phyloP scores from a whole-genome alignment of 2,888 invertebrate species.

The Perdita meconis region DNA sequence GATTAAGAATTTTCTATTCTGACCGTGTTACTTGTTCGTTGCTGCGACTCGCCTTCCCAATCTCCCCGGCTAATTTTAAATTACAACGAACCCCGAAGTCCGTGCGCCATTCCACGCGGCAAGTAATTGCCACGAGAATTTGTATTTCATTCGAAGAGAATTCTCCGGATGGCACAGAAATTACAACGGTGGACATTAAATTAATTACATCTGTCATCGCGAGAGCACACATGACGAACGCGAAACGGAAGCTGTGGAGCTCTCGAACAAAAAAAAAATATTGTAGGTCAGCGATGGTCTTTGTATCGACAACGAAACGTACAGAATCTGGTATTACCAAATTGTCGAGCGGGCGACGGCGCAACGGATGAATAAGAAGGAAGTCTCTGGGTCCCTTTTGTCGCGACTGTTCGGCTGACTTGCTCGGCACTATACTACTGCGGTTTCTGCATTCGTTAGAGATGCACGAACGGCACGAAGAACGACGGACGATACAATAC shows the following conservation, averaged over 20 bases:
- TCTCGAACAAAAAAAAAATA: too few species aligned
- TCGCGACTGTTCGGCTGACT: constrained; percentile 23
- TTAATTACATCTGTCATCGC: not conserved
- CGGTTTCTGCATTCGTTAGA: constrained; percentile 6
- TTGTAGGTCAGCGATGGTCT: not conserved
- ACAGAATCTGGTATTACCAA: constrained; percentile 6
- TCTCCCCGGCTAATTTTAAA: constrained; percentile 1
- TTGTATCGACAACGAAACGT: not conserved
- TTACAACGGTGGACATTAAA: not conserved
- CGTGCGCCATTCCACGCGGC: not conserved
- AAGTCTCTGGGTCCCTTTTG: not conserved
- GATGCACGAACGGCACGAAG: constrained; percentile 20
- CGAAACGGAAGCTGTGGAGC: too few species aligned
- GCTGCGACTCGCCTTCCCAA: not conserved
- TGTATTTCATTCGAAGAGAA: constrained; percentile 13
- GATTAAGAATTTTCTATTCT: too few species aligned
- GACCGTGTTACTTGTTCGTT: not conserved
- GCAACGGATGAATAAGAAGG: not conserved
- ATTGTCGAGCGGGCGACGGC: constrained; percentile 1
- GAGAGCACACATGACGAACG: too few species aligned
- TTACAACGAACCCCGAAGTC: not conserved
- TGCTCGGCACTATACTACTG: constrained; percentile 31
- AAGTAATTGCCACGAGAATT: constrained; percentile 31
- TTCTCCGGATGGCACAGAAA: not conserved
- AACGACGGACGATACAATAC: not conserved